phyloP scores from a whole-genome alignment of 92 coral and sea anemone genomes.

The Pocillopora grandis region DNA sequence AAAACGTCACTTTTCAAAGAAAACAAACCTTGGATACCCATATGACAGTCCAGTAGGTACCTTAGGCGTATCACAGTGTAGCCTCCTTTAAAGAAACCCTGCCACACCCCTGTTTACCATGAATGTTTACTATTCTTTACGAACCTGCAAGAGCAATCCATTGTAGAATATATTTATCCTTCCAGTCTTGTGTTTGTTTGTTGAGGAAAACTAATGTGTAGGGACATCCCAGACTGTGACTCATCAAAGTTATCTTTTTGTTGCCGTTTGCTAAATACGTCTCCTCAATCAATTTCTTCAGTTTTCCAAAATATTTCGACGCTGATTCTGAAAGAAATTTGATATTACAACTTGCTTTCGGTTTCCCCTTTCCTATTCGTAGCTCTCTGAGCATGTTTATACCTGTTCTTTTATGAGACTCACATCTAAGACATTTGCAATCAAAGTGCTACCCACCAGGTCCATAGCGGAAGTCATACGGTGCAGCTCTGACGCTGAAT shows the following conservation, averaged over 20 bases:
- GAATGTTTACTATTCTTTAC: neutral
- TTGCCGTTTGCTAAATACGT: conserved; percentile 61
- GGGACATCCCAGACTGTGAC: conserved; percentile 82
- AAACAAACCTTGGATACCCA: no score
- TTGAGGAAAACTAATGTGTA: conserved; percentile 71
- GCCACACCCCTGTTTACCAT: neutral
- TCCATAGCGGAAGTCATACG: conserved; percentile 76
- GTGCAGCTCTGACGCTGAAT: conserved; percentile 72
- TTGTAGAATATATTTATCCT: conserved; percentile 67
- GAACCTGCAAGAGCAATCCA: conserved; percentile 79
- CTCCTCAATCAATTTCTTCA: conserved; percentile 59
- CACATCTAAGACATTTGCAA: neutral
- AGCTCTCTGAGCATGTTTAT: neutral
- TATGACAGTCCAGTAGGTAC: no score
- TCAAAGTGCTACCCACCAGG: conserved; percentile 53
- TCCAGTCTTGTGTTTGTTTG: conserved; percentile 69
- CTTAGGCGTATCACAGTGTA: no score
- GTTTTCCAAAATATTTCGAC: conserved; percentile 45
- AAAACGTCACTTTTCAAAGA: no score
- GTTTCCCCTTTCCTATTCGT: no score
- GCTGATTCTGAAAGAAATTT: neutral
- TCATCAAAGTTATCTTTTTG: conserved; percentile 58
- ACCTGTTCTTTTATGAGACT: neutral
- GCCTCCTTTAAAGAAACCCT: neutral
- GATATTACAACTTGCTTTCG: neutral